A percentile compares a stretch with the other conserved stretches of the same genome.
phyloP scores from a whole-genome alignment of 2,888 invertebrate genomes.

The Drosophila tripunctata region DNA sequence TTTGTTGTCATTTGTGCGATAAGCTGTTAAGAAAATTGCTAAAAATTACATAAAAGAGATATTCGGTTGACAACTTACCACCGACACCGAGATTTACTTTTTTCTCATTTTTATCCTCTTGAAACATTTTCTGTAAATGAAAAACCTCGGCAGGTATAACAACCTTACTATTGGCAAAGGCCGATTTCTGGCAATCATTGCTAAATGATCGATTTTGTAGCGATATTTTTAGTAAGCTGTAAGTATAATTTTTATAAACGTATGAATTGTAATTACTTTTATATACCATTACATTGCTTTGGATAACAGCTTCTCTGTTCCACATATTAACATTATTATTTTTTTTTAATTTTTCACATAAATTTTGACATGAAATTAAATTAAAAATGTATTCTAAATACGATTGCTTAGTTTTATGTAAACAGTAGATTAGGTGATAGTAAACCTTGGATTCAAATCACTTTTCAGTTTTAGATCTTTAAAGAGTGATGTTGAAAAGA shows the following conservation, averaged over 20 bases:
- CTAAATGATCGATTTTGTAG: background rate
- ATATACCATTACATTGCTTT: background rate
- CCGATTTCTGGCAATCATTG: background rate
- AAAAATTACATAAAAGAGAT: background rate
- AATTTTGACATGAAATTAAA: background rate
- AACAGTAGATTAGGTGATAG: background rate
- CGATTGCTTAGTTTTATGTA: background rate
- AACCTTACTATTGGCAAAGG: background rate
- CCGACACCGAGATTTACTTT: constrained; percentile 41
- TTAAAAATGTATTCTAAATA: background rate
- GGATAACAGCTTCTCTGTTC: background rate
- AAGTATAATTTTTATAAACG: background rate
- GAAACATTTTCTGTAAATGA: background rate
- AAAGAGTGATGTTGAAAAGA: background rate
- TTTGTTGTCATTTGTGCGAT: constrained; percentile 25
- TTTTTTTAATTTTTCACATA: background rate
- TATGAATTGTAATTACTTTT: background rate
- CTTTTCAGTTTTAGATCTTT: background rate
- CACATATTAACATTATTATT: background rate
- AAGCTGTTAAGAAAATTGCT: constrained; percentile 14
- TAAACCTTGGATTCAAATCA: background rate
- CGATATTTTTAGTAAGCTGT: background rate
- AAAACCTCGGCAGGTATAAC: constrained; percentile 32
- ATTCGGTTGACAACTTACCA: constrained; percentile 11
- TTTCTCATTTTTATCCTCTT: constrained; percentile 6